phyloP scores from a whole-genome alignment of 2,113 vertebrate genomes.

The Herpailurus yagouaroundi region DNA sequence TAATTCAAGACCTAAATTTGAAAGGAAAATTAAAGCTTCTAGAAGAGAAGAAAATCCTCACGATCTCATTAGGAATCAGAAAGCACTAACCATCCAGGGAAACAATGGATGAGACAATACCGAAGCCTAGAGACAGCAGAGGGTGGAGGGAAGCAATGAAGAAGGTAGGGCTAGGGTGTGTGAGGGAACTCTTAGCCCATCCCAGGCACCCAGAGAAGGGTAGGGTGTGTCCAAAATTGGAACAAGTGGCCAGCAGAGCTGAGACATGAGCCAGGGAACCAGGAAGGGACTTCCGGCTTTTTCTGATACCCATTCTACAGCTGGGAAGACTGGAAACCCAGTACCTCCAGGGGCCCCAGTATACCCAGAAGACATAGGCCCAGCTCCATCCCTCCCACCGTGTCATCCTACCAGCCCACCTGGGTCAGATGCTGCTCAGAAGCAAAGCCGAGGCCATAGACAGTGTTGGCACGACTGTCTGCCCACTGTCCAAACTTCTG shows the following conservation, averaged over 20 bases:
- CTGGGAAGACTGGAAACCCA: neutral
- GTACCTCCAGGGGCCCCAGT: neutral
- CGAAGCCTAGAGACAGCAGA: neutral
- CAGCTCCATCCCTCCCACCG: neutral
- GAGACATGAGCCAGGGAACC: neutral
- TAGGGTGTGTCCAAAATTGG: neutral
- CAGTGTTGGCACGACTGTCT: constrained; percentile 96
- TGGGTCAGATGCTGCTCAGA: constrained; percentile 97
- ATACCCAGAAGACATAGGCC: neutral
- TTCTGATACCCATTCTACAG: neutral
- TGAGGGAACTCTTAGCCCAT: neutral
- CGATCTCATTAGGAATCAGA: neutral
- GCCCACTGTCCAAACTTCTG: constrained; percentile 99
- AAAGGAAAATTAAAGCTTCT: constrained; percentile 29
- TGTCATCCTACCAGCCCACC: constrained; percentile 72
- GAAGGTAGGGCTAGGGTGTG: neutral
- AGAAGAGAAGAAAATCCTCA: constrained; percentile 6
- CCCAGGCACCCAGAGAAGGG: neutral
- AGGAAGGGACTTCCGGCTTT: neutral
- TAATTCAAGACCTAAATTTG: neutral
- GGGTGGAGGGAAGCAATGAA: neutral
- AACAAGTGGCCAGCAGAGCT: neutral
- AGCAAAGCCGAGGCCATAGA: constrained; percentile 96
- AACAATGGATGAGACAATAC: neutral
- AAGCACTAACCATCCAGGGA: neutral